phyloP scores from a whole-genome alignment of 2,797 vertebrate species.

The Sebastes steindachneri region DNA sequence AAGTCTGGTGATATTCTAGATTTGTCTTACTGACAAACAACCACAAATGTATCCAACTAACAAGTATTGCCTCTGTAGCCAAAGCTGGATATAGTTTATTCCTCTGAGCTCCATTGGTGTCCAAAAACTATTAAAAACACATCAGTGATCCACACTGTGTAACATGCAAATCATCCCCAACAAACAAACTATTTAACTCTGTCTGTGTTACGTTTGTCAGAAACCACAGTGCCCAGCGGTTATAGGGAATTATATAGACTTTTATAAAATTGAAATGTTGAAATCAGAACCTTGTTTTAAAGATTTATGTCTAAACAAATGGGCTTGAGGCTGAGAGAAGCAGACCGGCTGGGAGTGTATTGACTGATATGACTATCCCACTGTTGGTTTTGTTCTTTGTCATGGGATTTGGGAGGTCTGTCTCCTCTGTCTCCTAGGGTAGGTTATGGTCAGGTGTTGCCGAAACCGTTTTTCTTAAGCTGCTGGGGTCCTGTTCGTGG shows the following conservation, averaged over 20 bases:
- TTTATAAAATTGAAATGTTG: not conserved
- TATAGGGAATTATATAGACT: not conserved
- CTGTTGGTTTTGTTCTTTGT: not conserved
- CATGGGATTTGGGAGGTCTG: not conserved
- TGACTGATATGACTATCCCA: not conserved
- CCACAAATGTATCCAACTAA: not conserved
- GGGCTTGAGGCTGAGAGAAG: not conserved
- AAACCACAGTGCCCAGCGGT: not conserved
- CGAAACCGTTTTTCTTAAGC: not conserved
- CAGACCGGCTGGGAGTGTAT: not conserved
- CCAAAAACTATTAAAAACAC: not conserved
- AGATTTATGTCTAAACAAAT: not conserved
- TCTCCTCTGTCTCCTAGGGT: not conserved
- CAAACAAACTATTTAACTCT: not conserved
- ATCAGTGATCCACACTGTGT: not conserved
- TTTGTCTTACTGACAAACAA: not conserved
- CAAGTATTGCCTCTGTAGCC: not conserved
- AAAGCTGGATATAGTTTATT: not conserved
- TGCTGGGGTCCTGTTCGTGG: not conserved
- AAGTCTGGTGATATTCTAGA: not conserved
- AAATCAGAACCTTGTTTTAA: not conserved
- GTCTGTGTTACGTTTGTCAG: not conserved
- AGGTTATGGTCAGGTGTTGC: not conserved
- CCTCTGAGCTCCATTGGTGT: not conserved
- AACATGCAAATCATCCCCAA: not conserved